Base-by-base conservation (phyloP, 2,113 vertebrate species). In the Alouatta palliata region DNA sequence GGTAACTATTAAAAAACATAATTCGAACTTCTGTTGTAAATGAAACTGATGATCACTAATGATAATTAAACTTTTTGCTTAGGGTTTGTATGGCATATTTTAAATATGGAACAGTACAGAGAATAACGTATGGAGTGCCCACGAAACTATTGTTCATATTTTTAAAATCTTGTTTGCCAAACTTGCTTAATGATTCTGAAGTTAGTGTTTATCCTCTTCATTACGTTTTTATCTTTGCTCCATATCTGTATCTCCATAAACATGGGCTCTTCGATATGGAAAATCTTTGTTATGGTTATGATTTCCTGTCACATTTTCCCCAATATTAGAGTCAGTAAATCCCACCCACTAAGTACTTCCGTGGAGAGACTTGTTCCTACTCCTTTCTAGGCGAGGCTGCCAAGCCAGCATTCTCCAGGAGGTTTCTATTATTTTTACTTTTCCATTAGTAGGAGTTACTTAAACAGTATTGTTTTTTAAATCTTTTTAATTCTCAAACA, bases 151-250 rank as follows among this genome's bases (percentile, higher is more conserved):
- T 85, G 61, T 40, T 77, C 37, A 47, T 30, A 81, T 56, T 87
- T 91, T 64, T 32, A n/a, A 87, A 84, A 83, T 87, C 52, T 64
- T 76, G 16, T 32, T 94, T 85, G 52, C 13, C 64, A 73, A 45
- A 52, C 83, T 94, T 96, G 80, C 52, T 73, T 58, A 87, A 45
- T n/a, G n/a, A 79, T 96, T 95, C 49, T 94, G 75, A 95, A 73
- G 76, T 86, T 85, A 21, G 16, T 86, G 2, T 37, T 91, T 56
- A 45, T 88, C 12, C 21, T 75, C 88, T 87, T 83, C 32, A 7
- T 82, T 86, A 21, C 77, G 21, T 75, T 89, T 94, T 91, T 71
- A 27, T 91, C 49, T 94, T 71, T 89, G 56, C 54, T 88, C 35
- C 10, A 32, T 87, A 40, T n/a, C 43, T 27, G 9, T 80, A n/a